Evolutionary conservation across 2,113 vertebrate species (phyloP), one percentile per base, ranked within the genome.

Genomic region (Leuciscus idus): DNA sequence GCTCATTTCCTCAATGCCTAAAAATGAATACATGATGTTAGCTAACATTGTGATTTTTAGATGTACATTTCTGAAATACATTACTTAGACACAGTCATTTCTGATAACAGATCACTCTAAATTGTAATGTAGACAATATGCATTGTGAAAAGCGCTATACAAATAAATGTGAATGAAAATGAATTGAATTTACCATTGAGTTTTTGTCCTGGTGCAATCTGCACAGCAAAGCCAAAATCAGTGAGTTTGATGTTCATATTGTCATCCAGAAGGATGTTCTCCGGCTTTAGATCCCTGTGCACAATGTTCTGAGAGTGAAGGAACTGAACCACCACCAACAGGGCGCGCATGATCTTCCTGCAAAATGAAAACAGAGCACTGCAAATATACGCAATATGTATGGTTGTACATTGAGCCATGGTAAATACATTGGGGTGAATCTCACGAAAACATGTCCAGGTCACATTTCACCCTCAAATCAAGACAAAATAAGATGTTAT

Each of bases 221-320:
- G 96, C 87, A 97, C 96, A 48, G 98, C 95, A 75, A 99, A 99
- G 82, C 98, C 98, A 0, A 99, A 99, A 92, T 99, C 98, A 0
- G 97, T 99, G 85, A 99, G 96, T 90, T 98, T 99, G 91, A 99
- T 98, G 93, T 98, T 98, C 97, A 96, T 98, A 86, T 98, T 1
- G 0, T 99, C 98, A 0, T 99, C 98, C 87, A 99, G 87, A 5
- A 99, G 96, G 90, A 99, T 98, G 92, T 99, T 99, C 90, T 99
- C 98, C 0, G 98, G 98, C 93, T 99, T 99, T 83, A 99, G 94
- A 89, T 99, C 98, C n/a, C 98, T 92, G 88, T 99, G 98, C 74
- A 99, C 96, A 0, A 99, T 98, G 94, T 97, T 94, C 90, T 97
- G 95, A 87, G 91, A 88, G 88, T 99, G 98, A 62, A 99, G 95